These are phyloP conservation scores for Coptodon rendalli DNA, from an alignment of 2,113 vertebrate genomes.

Conservation along the genomic window DNA sequence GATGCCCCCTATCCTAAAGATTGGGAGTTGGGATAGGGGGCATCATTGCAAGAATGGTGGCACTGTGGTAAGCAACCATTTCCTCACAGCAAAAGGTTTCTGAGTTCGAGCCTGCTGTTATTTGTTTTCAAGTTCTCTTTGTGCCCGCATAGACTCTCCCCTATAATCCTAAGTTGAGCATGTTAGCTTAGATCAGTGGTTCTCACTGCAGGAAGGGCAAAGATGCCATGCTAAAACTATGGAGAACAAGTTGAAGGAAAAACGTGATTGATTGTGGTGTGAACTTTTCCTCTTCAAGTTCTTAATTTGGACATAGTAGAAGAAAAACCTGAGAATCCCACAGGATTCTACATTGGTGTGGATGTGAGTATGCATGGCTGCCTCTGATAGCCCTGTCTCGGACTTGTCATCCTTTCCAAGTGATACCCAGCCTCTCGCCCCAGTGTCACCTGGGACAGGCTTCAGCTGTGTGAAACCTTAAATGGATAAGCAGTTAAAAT, in stretches of 20 bases:
- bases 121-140: fast-evolving
- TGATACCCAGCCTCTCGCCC: fast-evolving
- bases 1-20: fast-evolving
- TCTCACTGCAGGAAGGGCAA: neutral
- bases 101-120: neutral
- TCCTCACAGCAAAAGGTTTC: neutral
- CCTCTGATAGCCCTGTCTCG: neutral
- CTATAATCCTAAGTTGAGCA: fast-evolving
- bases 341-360: fast-evolving
- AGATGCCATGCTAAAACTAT: neutral
- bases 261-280: neutral
- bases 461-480: neutral
- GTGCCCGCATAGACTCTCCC: neutral
- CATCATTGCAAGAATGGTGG: neutral
- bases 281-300: neutral
- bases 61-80: neutral
- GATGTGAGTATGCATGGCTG: neutral
- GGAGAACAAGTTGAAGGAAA: neutral
- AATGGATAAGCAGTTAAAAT: neutral
- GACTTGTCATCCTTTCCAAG: neutral
- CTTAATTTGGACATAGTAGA: neutral
- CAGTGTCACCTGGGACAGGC: neutral
- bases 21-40: fast-evolving
- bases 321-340: neutral
- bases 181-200: neutral